phyloP scores from a whole-genome alignment of 2,113 vertebrate species.

The Phylloscopus trochilus region DNA sequence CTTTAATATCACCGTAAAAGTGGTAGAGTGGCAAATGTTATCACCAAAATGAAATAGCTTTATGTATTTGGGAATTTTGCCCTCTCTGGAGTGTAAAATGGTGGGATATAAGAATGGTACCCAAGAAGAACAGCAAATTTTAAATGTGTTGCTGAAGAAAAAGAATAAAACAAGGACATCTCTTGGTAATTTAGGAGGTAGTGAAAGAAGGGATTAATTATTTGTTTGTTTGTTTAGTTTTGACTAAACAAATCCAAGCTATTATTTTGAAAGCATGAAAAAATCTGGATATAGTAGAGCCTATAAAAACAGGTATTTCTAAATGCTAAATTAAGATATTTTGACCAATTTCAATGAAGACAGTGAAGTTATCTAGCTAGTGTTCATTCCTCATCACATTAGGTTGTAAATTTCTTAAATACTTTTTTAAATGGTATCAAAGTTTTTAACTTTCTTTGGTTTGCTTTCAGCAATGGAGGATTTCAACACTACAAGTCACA shows the following conservation, averaged over 20 bases:
- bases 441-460: neutral
- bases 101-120: neutral
- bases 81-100: neutral
- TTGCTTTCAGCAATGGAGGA: neutral
- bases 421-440: neutral
- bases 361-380: neutral
- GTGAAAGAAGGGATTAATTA: rapidly evolving
- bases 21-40: neutral
- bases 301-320: neutral
- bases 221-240: neutral
- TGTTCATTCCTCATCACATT: rapidly evolving
- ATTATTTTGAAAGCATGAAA: neutral
- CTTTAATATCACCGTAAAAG: neutral
- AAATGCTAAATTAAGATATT: neutral
- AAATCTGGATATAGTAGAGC: neutral
- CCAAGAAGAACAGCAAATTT: neutral
- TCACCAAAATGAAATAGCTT: neutral
- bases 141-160: rapidly evolving
- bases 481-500: neutral
- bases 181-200: neutral
- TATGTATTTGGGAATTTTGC: neutral
- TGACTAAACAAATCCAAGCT: neutral
- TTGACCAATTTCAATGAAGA: neutral
- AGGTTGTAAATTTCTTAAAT: neutral
- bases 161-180: neutral